Evolutionary conservation across 2,113 vertebrate species (phyloP).

Genomic region (Polypterus bichir): DNA sequence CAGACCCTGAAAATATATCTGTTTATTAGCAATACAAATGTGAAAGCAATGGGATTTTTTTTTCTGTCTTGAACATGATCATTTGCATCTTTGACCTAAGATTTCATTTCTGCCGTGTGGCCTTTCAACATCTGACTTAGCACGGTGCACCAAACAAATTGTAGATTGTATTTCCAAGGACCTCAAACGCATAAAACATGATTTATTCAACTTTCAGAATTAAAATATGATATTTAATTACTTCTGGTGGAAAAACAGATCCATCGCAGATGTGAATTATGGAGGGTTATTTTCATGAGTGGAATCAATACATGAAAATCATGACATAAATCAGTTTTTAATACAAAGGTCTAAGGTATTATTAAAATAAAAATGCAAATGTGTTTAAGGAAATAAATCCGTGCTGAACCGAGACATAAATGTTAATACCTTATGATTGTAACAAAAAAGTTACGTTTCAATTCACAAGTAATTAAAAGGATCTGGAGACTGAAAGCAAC

Average conservation of each 20-base stretch:
- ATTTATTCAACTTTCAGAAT: conserved; percentile 61
- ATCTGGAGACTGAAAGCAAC: no score
- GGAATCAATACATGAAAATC: conserved; percentile 59
- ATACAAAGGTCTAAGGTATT: conserved; percentile 66
- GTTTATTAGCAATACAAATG: no score
- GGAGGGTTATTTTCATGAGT: conserved; percentile 63
- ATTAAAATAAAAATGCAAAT: conserved; percentile 68
- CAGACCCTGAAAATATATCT: background rate
- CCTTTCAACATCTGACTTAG: conserved; percentile 14
- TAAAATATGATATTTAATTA: conserved; percentile 63
- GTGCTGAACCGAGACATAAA: conserved; percentile 7
- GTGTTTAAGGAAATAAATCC: conserved; percentile 42
- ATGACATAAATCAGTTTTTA: conserved; percentile 63
- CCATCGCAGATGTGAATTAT: conserved; percentile 46
- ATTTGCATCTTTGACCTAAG: background rate
- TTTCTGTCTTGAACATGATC: background rate
- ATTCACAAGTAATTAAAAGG: background rate
- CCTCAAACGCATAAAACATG: conserved; percentile 42
- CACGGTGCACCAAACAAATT: conserved; percentile 20
- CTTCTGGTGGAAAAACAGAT: conserved; percentile 40
- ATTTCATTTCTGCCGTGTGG: conserved; percentile 17
- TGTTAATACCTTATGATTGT: conserved; percentile 3
- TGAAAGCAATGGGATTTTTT: background rate
- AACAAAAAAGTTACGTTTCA: background rate
- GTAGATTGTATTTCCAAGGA: conserved; percentile 17